Base-by-base conservation (phyloP, 2,797 vertebrate genomes). In the Cygnus olor region DNA sequence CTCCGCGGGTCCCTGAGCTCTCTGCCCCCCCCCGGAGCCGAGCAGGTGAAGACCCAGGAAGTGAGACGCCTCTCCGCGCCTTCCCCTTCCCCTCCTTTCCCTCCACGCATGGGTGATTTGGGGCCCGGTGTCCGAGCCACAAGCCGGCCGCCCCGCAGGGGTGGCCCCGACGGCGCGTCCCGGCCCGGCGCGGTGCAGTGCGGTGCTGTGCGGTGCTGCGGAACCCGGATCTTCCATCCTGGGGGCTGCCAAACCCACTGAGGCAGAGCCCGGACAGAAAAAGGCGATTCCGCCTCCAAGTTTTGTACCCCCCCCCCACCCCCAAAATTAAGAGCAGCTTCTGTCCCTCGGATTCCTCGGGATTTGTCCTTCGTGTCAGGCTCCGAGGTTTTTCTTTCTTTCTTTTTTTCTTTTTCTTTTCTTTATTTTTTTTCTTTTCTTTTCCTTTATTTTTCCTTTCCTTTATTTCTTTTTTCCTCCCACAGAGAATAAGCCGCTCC, bases 401-500 rank as follows among this genome's bases (percentile, higher is more conserved):
- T 30, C 5, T 63, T 36, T 28, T 61, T 27, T 17, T 18, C 38
- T 27, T 25, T 40, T 61, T 42, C 10, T 60, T 15, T 4, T 15
- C 6, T 38, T 13, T 36, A 38, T 27, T 36, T 6, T 53, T 18
- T 32, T 2, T 2, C 1, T 9, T 3, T 8, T 5, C 13, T 40
- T 15, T 10, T 11, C n/a, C 10, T 53, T 68, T 85, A 49, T n/a
- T 63, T 71, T 66, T 77, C 27, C 5, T 4, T 18, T 6, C 38
- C 54, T 36, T 34, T 63, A 70, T 51, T 57, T 32, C 49, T 53
- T 84, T 84, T 76, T 83, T 83, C 86, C 71, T 88, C 61, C 36
- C 38, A 30, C 47, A 80, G 91, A 93, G 91, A 97, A 90, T 66
- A 90, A 96, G 56, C 38, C 0, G 27, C 80, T 91, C 58, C 71